phyloP scores from a whole-genome alignment of 2,797 vertebrate species.

The Zenarchopterus dispar region DNA sequence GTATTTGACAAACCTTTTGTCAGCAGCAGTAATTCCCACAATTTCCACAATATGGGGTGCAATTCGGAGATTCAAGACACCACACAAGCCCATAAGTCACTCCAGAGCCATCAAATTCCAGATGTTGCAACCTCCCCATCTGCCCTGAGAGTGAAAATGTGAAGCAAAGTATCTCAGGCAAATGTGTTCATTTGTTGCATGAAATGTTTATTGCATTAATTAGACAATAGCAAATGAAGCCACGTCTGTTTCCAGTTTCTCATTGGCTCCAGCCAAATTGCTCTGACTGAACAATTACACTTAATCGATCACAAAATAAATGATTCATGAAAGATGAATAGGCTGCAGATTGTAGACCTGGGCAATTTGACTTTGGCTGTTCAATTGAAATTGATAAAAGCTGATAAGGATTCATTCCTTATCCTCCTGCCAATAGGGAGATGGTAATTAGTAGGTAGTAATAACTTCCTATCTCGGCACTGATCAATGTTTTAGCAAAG shows the following conservation, averaged over 20 bases:
- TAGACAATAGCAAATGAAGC: slow-evolving; percentile 97
- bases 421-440: slow-evolving; percentile 88
- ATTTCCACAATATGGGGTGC: slow-evolving; percentile 40
- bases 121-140: slow-evolving; percentile 89
- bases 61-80: slow-evolving; percentile 57
- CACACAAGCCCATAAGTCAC: slow-evolving; percentile 79
- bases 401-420: slow-evolving; percentile 89
- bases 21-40: slow-evolving; percentile 31
- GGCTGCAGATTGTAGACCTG: slow-evolving; percentile 90
- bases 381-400: slow-evolving; percentile 95
- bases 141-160: slow-evolving; percentile 75
- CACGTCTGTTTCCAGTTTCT: slow-evolving; percentile 89
- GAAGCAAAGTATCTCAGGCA: slow-evolving; percentile 81
- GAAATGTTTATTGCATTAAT: slow-evolving; percentile 96
- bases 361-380: slow-evolving; percentile 88
- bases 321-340: slow-evolving; percentile 99
- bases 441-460: slow-evolving; percentile 93
- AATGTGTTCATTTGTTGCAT: slow-evolving; percentile 92
- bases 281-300: slow-evolving; percentile 95
- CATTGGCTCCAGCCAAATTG: slow-evolving; percentile 95
- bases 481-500: slow-evolving; percentile 94
- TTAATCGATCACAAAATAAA: slow-evolving; percentile 99
- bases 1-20: slow-evolving; percentile 65
- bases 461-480: slow-evolving; percentile 90
- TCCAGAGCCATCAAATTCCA: slow-evolving; percentile 84